Evolutionary conservation across 2,797 vertebrate genomes (phyloP).

Genomic region (Sebastolobus altivelis): DNA sequence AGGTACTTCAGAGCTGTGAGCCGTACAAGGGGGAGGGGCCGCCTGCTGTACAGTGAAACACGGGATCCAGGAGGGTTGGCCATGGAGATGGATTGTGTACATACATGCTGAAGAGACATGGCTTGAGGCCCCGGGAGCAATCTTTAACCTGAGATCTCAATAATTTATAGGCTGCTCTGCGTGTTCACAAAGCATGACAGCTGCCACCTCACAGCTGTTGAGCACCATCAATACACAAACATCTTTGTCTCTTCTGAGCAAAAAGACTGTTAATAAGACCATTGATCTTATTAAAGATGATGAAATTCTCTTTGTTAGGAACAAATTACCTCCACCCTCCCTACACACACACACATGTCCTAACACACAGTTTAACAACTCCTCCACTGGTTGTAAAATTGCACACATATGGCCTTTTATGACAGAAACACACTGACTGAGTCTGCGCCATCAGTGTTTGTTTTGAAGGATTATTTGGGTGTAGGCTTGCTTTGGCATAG

Average conservation of each 20-base stretch:
- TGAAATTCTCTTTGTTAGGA: background rate
- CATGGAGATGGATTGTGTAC: conserved; percentile 39
- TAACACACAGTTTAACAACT: background rate
- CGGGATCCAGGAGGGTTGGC: conserved; percentile 24
- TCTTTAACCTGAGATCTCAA: conserved; percentile 69
- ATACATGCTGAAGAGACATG: conserved; percentile 25
- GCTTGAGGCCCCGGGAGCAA: conserved; percentile 40
- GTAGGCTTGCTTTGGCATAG: background rate
- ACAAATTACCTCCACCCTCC: background rate
- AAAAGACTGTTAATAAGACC: conserved; percentile 8
- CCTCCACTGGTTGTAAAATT: conserved; percentile 13
- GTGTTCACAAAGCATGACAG: conserved; percentile 56
- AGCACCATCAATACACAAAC: conserved; percentile 35
- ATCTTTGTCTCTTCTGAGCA: conserved; percentile 17
- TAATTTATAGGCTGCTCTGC: conserved; percentile 63
- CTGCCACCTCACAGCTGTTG: conserved; percentile 58
- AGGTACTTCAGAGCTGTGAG: conserved; percentile 55
- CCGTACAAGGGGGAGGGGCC: conserved; percentile 48
- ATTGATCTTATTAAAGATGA: conserved; percentile 5
- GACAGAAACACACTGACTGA: background rate
- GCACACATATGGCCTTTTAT: background rate
- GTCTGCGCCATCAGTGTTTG: conserved; percentile 42
- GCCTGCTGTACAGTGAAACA: conserved; percentile 42
- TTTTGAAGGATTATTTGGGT: conserved; percentile 48
- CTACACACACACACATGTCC: conserved; percentile 5